Percentiles rank a stretch among this genome's conserved stretches.
These are phyloP conservation scores for Aphyosemion australe DNA, from an alignment of 2,113 vertebrate species.

Conservation along the genomic window DNA sequence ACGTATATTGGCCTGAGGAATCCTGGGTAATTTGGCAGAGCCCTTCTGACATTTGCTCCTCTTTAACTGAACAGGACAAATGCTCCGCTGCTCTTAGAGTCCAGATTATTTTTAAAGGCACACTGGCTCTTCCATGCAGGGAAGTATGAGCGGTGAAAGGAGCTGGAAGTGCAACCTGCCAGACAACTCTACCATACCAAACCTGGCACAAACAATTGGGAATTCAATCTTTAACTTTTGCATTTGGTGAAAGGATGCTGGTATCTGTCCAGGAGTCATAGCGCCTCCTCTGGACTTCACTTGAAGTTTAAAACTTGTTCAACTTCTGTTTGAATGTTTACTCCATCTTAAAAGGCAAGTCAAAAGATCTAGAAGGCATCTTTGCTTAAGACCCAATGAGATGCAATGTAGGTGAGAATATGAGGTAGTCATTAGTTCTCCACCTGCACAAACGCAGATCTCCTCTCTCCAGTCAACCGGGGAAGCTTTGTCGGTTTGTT, in stretches of 20 bases:
- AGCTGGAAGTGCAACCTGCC: constrained; percentile 43
- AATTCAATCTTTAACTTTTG: constrained; percentile 54
- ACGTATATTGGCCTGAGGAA: constrained; percentile 8
- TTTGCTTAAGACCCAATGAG: constrained; percentile 57
- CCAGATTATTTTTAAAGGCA: constrained; percentile 61
- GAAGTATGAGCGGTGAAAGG: constrained; percentile 36
- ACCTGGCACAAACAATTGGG: constrained; percentile 28
- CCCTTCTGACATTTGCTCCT: constrained; percentile 47
- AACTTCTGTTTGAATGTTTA: constrained; percentile 42
- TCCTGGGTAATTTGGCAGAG: constrained; percentile 48
- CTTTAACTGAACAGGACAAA: constrained; percentile 44
- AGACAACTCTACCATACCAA: constrained; percentile 47
- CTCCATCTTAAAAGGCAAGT: constrained; percentile 43
- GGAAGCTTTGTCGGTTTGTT: constrained; percentile 56
- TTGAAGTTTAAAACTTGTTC: constrained; percentile 57
- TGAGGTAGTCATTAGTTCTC: constrained; percentile 78
- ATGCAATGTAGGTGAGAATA: constrained; percentile 71
- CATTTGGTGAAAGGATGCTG: constrained; percentile 52
- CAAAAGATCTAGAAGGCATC: constrained; percentile 30
- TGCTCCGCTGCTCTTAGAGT: constrained; percentile 52
- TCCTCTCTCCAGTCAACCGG: constrained; percentile 75
- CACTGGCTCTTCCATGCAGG: constrained; percentile 37
- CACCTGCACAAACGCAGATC: constrained; percentile 67
- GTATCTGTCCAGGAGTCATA: constrained; percentile 47
- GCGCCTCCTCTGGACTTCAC: constrained; percentile 47